phyloP scores from a whole-genome alignment of 2,797 vertebrate genomes.

The Microhierax caerulescens region DNA sequence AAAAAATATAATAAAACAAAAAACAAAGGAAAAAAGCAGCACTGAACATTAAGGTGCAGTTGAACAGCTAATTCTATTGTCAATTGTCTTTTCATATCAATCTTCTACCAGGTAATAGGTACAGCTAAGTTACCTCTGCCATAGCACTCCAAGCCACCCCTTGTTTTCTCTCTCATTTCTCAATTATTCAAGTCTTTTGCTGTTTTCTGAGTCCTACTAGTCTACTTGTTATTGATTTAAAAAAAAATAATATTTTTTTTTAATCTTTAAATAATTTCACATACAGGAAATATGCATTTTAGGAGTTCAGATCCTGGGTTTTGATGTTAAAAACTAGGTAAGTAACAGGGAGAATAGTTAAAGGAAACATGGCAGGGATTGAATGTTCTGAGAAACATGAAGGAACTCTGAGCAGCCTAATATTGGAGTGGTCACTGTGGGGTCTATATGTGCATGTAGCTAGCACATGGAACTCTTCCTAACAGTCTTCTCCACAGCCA shows the following conservation, averaged over 20 bases:
- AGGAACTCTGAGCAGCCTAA: background rate
- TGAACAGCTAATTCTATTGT: background rate
- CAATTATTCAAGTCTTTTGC: background rate
- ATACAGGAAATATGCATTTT: background rate
- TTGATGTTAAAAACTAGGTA: background rate
- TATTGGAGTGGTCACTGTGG: background rate
- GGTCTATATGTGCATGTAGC: fast-evolving
- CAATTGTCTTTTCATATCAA: background rate
- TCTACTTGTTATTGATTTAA: background rate
- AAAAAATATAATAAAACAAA: background rate
- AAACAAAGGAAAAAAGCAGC: too few relatives aligned
- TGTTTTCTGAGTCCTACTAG: background rate
- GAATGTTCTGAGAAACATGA: background rate
- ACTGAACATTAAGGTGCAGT: background rate
- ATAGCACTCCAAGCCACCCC: background rate
- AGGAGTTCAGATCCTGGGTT: background rate
- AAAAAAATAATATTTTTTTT: background rate
- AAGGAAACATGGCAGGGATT: background rate
- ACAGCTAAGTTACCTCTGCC: background rate
- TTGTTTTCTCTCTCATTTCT: background rate
- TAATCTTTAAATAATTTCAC: background rate
- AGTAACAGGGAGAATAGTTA: background rate
- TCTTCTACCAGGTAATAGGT: background rate
- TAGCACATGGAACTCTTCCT: background rate
- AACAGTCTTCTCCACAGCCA: background rate